Evolutionary conservation across 2,797 vertebrate species (phyloP).

Genomic region (Amphiprion clarkii): DNA sequence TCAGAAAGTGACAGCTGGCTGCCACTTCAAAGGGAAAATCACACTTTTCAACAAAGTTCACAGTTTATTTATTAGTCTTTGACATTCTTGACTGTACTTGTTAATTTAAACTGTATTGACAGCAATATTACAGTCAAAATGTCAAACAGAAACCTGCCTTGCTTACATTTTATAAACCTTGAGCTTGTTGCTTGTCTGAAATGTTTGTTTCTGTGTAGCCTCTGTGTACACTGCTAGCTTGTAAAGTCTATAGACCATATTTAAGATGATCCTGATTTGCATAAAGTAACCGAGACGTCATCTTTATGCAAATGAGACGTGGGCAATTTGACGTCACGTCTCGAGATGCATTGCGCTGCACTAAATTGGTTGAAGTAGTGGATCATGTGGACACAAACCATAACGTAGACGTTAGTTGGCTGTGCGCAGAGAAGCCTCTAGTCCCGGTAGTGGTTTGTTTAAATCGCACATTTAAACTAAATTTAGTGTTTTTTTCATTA

Average conservation of each 20-base stretch:
- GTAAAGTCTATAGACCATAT: not conserved
- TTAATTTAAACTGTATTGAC: not conserved
- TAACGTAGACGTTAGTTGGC: too few species aligned
- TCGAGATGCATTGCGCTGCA: too few species aligned
- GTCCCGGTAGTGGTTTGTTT: too few species aligned
- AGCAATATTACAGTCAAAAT: not conserved
- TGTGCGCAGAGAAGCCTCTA: too few species aligned
- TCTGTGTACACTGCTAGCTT: constrained; percentile 6
- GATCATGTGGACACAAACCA: too few species aligned
- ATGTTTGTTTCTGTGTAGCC: constrained; percentile 2
- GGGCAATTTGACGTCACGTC: too few species aligned
- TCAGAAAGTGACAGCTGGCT: constrained; percentile 32
- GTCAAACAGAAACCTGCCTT: not conserved
- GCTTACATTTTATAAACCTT: not conserved
- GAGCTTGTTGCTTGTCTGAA: constrained; percentile 3
- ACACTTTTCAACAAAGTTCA: not conserved
- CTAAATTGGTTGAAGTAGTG: too few species aligned
- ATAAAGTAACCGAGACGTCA: too few species aligned
- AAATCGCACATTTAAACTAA: not conserved
- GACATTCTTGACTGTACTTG: not conserved
- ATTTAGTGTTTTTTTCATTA: not conserved
- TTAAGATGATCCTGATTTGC: too few species aligned
- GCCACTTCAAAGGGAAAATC: constrained; percentile 34
- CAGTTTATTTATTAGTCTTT: not conserved
- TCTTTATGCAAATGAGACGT: too few species aligned